Evolutionary conservation across 2,797 vertebrate genomes (phyloP), one percentile per base, ranked within the genome.

Genomic region (Smutsia gigantea): DNA sequence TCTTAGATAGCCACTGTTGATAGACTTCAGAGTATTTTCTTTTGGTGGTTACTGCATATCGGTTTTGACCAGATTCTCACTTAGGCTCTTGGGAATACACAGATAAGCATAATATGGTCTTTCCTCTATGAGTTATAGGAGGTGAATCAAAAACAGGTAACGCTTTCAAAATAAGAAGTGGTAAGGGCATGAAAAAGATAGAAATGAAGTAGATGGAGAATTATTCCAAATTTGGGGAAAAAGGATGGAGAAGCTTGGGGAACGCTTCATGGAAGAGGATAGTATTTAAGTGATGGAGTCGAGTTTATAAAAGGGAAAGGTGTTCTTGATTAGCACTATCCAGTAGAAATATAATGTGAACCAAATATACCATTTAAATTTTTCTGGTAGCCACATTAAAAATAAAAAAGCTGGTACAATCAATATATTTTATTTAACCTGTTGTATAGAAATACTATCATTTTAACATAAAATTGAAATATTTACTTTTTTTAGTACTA

Each of bases 1-100:
- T 39, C 21, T 92, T 51, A 93, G 55, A 77, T 68, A 84, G 71
- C 51, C 55, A 49, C 2, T 81, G 8, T 69, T 93, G 15, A 84
- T 84, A 39, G 46, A 93, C 19, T 93, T 87, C 75, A 31, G 34
- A 94, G 6, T 85, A 27, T 72, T 87, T 90, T 77, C 51, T 79
- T 75, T 90, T 86, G 27, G 37, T 87, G 78, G 37, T 94, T 95
- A 75, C 25, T 81, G 29, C 84, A 15, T 77, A 49, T 88, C 29
- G 92, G 25, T 46, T 96, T 90, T 92, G 71, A 49, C 27, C 92
- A 82, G n/a, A 15, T 90, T 94, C 23, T 97, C 57, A 89, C 63
- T 88, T 89, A 86, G 55, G 11, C 8, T 71, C 21, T 94, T 92
- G 55, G 66, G 13, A 69, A 61, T 96, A 66, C 64, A 89, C 66